Evolutionary conservation across 2,888 invertebrate species (phyloP).

Genomic region (Chrysolina haemoptera): DNA sequence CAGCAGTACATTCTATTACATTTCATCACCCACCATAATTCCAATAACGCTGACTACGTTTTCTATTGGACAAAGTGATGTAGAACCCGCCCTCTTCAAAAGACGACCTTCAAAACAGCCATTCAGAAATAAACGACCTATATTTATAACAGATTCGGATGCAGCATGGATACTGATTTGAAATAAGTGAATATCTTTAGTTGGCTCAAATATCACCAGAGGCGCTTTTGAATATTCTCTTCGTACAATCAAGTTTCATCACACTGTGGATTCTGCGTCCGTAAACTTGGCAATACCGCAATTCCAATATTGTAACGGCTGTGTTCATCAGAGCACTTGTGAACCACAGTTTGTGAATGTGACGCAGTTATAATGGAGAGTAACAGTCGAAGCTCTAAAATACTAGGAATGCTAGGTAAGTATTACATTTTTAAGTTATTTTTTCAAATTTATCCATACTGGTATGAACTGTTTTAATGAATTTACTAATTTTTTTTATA

Average conservation of each 20-base stretch:
- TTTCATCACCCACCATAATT: not conserved
- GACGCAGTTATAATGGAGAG: no score
- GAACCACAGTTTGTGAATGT: no score
- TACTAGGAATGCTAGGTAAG: no score
- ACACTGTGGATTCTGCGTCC: not conserved
- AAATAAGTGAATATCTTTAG: not conserved
- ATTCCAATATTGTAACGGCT: not conserved
- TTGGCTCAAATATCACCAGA: not conserved
- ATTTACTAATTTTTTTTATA: no score
- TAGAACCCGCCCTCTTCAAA: not conserved
- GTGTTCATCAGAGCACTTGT: no score
- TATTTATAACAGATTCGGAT: not conserved
- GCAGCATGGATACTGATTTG: not conserved
- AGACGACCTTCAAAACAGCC: not conserved
- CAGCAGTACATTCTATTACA: not conserved
- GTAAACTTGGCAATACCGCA: not conserved
- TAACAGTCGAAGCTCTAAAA: no score
- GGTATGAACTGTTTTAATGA: no score
- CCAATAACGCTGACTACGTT: not conserved
- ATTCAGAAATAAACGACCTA: not conserved
- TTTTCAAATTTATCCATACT: no score
- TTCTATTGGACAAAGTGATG: not conserved
- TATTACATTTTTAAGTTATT: no score
- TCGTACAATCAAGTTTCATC: not conserved
- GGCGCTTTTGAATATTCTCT: slow-evolving; percentile 2